Evolutionary conservation across 2,113 vertebrate genomes (phyloP).

Genomic region (Micromys minutus): DNA sequence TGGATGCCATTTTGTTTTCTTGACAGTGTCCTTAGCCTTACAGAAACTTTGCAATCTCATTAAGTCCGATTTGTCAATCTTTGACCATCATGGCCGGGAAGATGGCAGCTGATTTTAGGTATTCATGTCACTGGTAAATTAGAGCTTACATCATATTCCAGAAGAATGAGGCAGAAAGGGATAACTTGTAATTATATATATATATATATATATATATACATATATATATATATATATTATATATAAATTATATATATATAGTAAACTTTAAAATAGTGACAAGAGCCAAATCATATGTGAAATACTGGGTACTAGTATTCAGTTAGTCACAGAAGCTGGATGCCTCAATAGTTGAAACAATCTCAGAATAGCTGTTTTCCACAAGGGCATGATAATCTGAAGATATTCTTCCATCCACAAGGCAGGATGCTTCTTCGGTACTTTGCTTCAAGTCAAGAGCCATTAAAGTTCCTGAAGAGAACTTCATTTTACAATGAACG

Average conservation of each 20-base stretch:
- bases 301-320: not conserved
- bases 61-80: no score
- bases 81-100: not conserved
- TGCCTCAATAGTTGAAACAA: not conserved
- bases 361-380: not conserved
- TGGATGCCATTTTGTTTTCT: no score
- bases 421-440: not conserved
- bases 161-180: not conserved
- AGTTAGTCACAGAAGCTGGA: not conserved
- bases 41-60: no score
- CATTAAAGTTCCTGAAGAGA: not conserved
- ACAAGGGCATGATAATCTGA: not conserved
- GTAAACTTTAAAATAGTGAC: not conserved
- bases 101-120: not conserved
- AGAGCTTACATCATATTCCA: not conserved
- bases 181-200: not conserved
- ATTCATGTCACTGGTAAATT: not conserved
- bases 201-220: no score
- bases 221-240: no score
- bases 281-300: not conserved
- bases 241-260: not conserved
- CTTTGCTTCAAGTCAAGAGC: not conserved
- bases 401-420: no score
- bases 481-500: not conserved
- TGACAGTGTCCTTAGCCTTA: no score